Base-by-base conservation (phyloP, 1,140 invertebrate genomes). In the Drosophila nannoptera region DNA sequence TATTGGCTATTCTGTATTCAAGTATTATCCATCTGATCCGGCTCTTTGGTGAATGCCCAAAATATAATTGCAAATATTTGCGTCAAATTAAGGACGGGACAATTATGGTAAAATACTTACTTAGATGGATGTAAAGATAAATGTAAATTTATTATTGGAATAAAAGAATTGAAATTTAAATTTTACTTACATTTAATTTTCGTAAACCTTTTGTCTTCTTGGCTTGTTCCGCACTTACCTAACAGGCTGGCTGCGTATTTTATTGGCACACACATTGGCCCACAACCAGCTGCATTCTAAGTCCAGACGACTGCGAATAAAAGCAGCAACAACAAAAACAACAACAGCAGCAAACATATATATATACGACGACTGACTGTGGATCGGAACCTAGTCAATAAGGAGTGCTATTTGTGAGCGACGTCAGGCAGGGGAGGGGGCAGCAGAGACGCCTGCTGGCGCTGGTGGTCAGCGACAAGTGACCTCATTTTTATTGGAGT, bases 401-500 rank as follows among this genome's bases (percentile, higher is more conserved):
- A 35, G 53, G 12, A n/a, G 68, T 48, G 53, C 48, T 38, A 45
- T 29, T 33, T 22, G 6, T 7, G 31, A 38, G 59, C 22, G 58
- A 22, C 22, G 22, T 22, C 22, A 22, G 5, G 22, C 38, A 7
- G 33, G 38, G 40, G 45, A n/a, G n/a, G 35, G 38, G 2, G 3
- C 11, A 46, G 22, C 33, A 29, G 38, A 68, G 53, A 42, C 32
- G 63, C 14, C 31, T 66, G 53, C 49, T 31, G 22, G 69, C 40
- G 69, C 55, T 60, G 55, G 55, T 84, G 81, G 80, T 66, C 77
- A 84, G 64, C 65, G 66, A 80, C 76, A 84, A 77, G 81, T 81
- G 80, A 84, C 80, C 80, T 70, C 81, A 84, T 64, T 84, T 84
- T 77, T 74, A 86, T 81, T 86, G 80, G 74, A 84, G 71, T 73